Evolutionary conservation across 1,140 invertebrate genomes (phyloP).

Genomic region (Dolichoris vasculosae): DNA sequence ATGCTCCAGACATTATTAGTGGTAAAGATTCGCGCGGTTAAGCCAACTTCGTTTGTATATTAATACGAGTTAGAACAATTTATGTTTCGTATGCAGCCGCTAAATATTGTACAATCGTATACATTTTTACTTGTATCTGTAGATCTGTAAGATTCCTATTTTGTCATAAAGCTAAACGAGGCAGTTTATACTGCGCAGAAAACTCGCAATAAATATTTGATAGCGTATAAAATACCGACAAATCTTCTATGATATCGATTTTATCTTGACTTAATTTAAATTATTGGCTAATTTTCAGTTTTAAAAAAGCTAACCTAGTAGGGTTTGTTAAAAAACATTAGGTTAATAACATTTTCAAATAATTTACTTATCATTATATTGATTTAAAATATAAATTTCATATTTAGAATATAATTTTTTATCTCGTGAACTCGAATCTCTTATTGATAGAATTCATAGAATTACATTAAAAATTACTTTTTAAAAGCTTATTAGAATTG

Average conservation of each 20-base stretch:
- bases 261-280: not conserved
- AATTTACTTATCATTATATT: not conserved
- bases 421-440: not conserved
- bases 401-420: not conserved
- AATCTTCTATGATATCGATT: not conserved
- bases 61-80: not conserved
- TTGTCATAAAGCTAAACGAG: not conserved
- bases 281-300: not conserved
- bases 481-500: not conserved
- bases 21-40: not conserved
- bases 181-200: not conserved
- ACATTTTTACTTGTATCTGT: not conserved
- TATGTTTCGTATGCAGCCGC: too few relatives aligned
- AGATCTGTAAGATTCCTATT: not conserved
- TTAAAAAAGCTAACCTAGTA: not conserved
- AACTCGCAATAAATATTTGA: not conserved
- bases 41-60: not conserved
- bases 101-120: not conserved
- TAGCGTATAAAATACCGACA: not conserved
- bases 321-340: not conserved
- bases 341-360: not conserved
- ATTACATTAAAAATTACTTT: not conserved
- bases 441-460: not conserved
- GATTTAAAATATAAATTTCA: not conserved
- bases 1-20: not conserved